These are phyloP conservation scores for Chiridota heheva DNA, from an alignment of 35 echinoderm and acorn worm genomes.

Conservation along the genomic window DNA sequence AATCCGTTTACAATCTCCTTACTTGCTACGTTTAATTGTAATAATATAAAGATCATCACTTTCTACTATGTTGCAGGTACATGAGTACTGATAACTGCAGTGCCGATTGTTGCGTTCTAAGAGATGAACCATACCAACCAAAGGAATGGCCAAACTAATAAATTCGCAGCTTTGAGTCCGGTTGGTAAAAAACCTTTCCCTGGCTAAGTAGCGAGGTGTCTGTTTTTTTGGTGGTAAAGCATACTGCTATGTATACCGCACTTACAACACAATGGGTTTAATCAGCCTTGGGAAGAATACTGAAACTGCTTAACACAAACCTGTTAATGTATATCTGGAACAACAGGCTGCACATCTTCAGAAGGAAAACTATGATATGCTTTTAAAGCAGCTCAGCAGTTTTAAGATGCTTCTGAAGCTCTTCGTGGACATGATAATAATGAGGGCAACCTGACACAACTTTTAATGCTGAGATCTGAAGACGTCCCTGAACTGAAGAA, in stretches of 20 bases:
- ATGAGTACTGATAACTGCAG: too few relatives aligned
- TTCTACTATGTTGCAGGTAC: too few relatives aligned
- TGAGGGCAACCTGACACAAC: slow-evolving; percentile 18
- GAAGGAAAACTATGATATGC: slow-evolving; percentile 19
- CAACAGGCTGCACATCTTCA: slow-evolving; percentile 22
- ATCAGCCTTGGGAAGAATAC: not conserved
- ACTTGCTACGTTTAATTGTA: too few relatives aligned
- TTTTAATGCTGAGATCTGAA: slow-evolving; percentile 13
- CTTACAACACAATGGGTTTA: not conserved
- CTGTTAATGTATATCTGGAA: not conserved
- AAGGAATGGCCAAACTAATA: too few relatives aligned
- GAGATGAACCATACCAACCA: too few relatives aligned
- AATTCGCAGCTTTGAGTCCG: too few relatives aligned
- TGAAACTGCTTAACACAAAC: not conserved
- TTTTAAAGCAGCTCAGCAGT: slow-evolving; percentile 22
- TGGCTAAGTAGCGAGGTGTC: too few relatives aligned
- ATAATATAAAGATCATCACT: too few relatives aligned
- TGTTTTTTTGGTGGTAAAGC: not conserved
- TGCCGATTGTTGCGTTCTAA: too few relatives aligned
- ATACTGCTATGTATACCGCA: slow-evolving; percentile 7
- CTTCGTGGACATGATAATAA: slow-evolving; percentile 26
- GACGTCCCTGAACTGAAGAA: slow-evolving; percentile 13
- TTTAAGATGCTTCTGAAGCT: not conserved
- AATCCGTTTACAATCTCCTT: too few relatives aligned
- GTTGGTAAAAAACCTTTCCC: too few relatives aligned